phyloP scores from a whole-genome alignment of 2,888 invertebrate species.

The Hyposoter didymator region DNA sequence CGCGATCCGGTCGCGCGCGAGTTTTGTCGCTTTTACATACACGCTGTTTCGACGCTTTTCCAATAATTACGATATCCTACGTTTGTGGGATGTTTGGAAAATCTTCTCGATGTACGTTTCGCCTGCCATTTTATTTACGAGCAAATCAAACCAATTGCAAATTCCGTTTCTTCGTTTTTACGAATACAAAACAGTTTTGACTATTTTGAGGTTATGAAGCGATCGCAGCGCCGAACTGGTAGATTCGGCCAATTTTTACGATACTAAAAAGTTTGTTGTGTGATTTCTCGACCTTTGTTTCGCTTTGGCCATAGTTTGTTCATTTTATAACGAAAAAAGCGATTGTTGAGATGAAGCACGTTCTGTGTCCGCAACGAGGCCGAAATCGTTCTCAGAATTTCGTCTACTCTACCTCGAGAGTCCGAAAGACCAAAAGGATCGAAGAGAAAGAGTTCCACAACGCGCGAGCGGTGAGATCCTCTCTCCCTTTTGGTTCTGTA shows the following conservation, averaged over 20 bases:
- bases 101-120: neutral
- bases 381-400: slow-evolving; percentile 65
- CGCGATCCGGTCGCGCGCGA: neutral
- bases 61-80: neutral
- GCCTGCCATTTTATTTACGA: neutral
- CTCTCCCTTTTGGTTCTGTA: slow-evolving; percentile 31
- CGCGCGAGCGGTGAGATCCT: slow-evolving; percentile 30
- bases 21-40: neutral
- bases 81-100: neutral
- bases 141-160: neutral
- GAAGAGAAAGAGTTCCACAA: slow-evolving; percentile 61
- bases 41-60: neutral
- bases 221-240: slow-evolving; percentile 24
- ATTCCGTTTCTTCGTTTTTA: neutral
- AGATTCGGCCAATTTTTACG: neutral
- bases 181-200: neutral
- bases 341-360: neutral
- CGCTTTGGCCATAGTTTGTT: slow-evolving; percentile 8
- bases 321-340: slow-evolving; percentile 5
- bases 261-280: neutral
- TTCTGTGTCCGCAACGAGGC: slow-evolving; percentile 35
- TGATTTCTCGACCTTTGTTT: neutral
- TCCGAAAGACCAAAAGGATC: slow-evolving; percentile 31
- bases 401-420: slow-evolving; percentile 53
- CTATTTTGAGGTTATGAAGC: neutral